A percentile compares a stretch with the other conserved stretches of the same genome.
These are phyloP conservation scores for Acinonyx jubatus DNA, from an alignment of 2,113 vertebrate genomes.

Conservation along the genomic window DNA sequence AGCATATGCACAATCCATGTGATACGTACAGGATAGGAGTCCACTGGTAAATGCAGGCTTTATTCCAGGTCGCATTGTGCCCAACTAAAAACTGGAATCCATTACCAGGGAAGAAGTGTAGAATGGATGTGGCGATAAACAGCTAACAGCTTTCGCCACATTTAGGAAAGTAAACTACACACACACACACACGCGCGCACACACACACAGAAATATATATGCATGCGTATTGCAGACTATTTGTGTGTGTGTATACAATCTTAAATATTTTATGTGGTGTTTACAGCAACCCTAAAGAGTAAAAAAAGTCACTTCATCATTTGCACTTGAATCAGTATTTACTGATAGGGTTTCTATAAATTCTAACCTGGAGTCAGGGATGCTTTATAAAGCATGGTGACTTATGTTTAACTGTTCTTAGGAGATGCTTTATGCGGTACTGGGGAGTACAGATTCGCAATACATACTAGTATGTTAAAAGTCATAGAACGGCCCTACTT, in stretches of 20 bases:
- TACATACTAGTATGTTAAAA: background rate
- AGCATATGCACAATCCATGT: background rate
- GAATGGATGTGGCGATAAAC: background rate
- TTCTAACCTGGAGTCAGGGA: background rate
- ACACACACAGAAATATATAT: background rate
- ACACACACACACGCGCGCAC: background rate
- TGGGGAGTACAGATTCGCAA: background rate
- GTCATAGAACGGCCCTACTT: background rate
- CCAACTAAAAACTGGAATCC: background rate
- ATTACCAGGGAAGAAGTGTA: background rate
- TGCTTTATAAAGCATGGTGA: background rate
- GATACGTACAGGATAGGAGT: background rate
- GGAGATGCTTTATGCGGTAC: background rate
- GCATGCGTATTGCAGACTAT: background rate
- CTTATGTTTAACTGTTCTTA: background rate
- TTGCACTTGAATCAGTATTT: slow-evolving; percentile 3
- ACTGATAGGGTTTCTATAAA: background rate
- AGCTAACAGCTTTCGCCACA: background rate
- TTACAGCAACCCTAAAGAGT: background rate
- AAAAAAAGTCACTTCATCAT: background rate
- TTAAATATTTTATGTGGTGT: background rate
- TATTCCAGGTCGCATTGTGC: background rate
- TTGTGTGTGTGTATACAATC: background rate
- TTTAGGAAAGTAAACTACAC: background rate
- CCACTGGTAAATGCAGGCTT: background rate